Conservation (phyloP, 35 echinoderm and acorn worm genomes). For the Eucidaris tribuloides region DNA sequence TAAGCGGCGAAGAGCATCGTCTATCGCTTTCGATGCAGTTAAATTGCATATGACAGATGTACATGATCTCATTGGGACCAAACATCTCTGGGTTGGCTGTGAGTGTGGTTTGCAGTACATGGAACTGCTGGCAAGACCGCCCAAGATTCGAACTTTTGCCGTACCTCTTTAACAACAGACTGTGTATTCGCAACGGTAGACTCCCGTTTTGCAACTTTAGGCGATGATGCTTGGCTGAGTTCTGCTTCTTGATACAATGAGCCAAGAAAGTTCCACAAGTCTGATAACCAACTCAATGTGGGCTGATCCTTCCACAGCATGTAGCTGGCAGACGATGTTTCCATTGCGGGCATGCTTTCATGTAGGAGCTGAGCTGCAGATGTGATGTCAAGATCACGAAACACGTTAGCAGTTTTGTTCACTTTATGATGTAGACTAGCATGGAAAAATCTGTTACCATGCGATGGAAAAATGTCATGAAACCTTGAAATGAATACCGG, state of each 20-base stretch:
- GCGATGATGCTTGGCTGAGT: not conserved
- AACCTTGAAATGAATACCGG: conserved; percentile 8
- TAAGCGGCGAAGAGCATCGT: not conserved
- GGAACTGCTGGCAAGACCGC: conserved; percentile 18
- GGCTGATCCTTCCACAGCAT: not conserved
- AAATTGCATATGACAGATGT: not conserved
- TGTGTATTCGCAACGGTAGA: too few species aligned
- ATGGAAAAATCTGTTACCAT: conserved; percentile 42
- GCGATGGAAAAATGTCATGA: conserved; percentile 19
- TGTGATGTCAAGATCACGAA: conserved; percentile 13
- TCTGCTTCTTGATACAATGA: not conserved
- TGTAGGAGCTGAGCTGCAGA: not conserved
- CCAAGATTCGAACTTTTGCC: not conserved
- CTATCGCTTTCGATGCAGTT: too few species aligned
- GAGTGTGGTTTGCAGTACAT: not conserved
- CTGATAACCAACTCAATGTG: not conserved
- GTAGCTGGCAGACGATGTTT: not conserved
- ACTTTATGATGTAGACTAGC: not conserved
- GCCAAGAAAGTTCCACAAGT: conserved; percentile 16
- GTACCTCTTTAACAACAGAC: not conserved
- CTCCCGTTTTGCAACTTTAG: too few species aligned
- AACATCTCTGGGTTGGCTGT: not conserved
- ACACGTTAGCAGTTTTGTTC: not conserved
- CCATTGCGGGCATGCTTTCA: not conserved
- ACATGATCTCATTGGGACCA: not conserved